Conservation (phyloP, 1,140 invertebrate species). For the Coenobita brevimanus region DNA sequence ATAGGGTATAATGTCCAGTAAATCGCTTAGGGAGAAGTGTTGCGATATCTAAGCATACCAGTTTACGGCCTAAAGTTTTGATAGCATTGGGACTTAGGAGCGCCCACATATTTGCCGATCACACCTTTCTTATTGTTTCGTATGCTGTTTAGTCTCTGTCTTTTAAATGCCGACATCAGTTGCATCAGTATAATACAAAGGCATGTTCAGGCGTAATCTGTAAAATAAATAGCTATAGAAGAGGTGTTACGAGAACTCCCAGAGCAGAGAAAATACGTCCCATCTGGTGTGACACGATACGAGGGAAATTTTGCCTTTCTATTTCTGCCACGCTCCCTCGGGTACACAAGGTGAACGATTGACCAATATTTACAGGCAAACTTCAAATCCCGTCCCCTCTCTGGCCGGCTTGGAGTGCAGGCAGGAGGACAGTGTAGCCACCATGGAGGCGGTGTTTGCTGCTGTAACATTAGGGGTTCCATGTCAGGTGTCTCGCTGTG, state of each 20-base stretch:
- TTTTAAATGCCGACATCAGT: neutral
- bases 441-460: conserved; percentile 47
- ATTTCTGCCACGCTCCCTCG: conserved; percentile 17
- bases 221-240: too few relatives aligned
- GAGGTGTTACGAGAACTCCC: too few relatives aligned
- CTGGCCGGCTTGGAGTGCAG: conserved; percentile 34
- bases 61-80: too few relatives aligned
- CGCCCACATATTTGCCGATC: too few relatives aligned
- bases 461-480: conserved; percentile 57
- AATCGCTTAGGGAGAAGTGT: too few relatives aligned
- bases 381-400: conserved; percentile 27
- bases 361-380: conserved; percentile 55
- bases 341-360: conserved; percentile 54
- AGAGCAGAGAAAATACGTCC: neutral
- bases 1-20: too few relatives aligned
- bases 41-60: too few relatives aligned
- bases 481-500: conserved; percentile 54
- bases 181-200: neutral
- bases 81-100: too few relatives aligned
- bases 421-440: conserved; percentile 44
- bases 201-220: too few relatives aligned
- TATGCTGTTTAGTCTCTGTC: neutral
- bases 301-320: conserved; percentile 30
- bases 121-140: neutral
- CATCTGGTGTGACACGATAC: conserved; percentile 21